phyloP scores from a whole-genome alignment of 2,113 vertebrate species.

The Microtus montanus region DNA sequence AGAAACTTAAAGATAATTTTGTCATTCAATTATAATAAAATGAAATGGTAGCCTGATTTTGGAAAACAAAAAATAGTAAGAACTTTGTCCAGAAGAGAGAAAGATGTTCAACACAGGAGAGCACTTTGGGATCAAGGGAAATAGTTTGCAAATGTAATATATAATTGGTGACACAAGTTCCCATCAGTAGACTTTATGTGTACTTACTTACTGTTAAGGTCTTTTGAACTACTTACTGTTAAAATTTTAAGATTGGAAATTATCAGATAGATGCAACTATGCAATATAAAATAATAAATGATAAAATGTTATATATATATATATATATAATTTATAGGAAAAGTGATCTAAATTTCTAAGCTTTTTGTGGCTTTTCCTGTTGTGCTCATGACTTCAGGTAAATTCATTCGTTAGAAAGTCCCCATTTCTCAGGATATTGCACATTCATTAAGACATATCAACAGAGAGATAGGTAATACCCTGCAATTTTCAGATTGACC shows the following conservation, averaged over 20 bases:
- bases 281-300: background rate
- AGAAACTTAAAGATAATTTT: background rate
- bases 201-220: background rate
- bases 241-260: background rate
- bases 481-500: background rate
- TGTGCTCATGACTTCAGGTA: conserved; percentile 21
- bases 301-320: background rate
- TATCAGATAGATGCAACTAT: background rate
- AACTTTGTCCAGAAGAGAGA: conserved; percentile 1
- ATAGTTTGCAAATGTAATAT: background rate
- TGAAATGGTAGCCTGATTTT: background rate
- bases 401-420: conserved; percentile 8
- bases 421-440: background rate
- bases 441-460: background rate
- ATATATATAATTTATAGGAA: conserved; percentile 1
- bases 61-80: background rate
- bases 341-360: background rate
- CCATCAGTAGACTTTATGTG: background rate
- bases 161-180: background rate
- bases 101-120: background rate
- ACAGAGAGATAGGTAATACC: conserved; percentile 35
- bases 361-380: background rate
- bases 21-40: background rate
- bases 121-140: background rate
- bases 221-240: background rate